Evolutionary conservation across 23 tunicate species (phyloP), one percentile per base, ranked within the genome.

Genomic region (Halocynthia roretzi): DNA sequence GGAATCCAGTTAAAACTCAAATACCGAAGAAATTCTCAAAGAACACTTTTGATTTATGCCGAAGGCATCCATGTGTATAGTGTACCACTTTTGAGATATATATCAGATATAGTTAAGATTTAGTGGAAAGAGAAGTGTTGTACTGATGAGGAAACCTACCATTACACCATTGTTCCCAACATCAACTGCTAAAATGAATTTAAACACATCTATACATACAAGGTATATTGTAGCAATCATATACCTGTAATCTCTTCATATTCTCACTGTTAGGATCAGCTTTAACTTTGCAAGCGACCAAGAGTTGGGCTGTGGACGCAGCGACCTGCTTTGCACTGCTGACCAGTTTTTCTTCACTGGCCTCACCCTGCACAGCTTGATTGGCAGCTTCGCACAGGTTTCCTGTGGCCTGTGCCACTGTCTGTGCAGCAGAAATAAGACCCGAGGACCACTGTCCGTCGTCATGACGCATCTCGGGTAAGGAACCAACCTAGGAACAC

Each of bases 181-280:
- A 31, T 31, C 44, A 31, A 0, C 44, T 31, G 44, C 44, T 4
- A 31, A 1, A 31, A 31, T 31, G 44, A 31, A 31, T 31, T 31
- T 31, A 31, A 31, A 31, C 44, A 31, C 44, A 31, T 31, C 44
- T 31, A 31, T 31, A 31, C 44, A 31, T 31, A 31, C 4, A 31
- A 31, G 44, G 44, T 31, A 31, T 31, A 31, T 31, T 31, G 44
- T 31, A 72, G 50, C 10, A 72, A 48, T 44, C n/a, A 15, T 10
- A 56, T 76, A 87, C 91, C 87, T 94, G 93, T 21, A 93, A 65
- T 8, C 98, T 86, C 54, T 94, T 87, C 95, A 88, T 88, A 63
- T 88, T 87, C 75, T 94, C 99, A 65, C 99, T 94, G 82, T 94
- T 85, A 7, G 99, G 95, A 51, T 94, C 99, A 20, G 99, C 95